Conservation (phyloP, 2,888 invertebrate species). For the Ferdinandea cuprea region DNA sequence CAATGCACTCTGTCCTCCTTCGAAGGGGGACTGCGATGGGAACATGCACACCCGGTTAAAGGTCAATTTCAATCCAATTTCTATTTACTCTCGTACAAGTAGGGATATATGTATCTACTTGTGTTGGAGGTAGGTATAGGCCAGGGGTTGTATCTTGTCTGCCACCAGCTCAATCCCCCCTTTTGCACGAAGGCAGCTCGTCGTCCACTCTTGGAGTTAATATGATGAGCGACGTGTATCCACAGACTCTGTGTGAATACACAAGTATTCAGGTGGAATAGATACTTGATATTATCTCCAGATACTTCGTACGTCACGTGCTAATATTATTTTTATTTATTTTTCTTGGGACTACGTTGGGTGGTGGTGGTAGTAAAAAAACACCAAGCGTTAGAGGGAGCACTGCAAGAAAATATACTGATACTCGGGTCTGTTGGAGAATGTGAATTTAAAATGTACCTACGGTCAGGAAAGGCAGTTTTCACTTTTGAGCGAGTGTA, state of each 20-base stretch:
- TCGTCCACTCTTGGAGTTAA: constrained; percentile 51
- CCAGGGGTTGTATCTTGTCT: constrained; percentile 46
- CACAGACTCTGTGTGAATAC: constrained; percentile 68
- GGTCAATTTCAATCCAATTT: constrained; percentile 61
- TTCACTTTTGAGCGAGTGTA: constrained; percentile 43
- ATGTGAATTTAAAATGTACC: constrained; percentile 70
- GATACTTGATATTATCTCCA: constrained; percentile 72
- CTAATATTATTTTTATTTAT: constrained; percentile 50
- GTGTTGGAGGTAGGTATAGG: constrained; percentile 1
- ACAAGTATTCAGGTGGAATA: constrained; percentile 73
- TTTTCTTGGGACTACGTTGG: constrained; percentile 40
- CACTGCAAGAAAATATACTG: constrained; percentile 25
- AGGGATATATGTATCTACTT: too few species aligned
- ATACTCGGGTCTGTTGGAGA: constrained; percentile 41
- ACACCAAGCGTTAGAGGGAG: neutral
- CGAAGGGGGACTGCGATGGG: constrained; percentile 34
- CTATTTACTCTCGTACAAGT: constrained; percentile 9
- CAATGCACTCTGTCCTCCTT: constrained; percentile 11
- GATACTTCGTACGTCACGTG: constrained; percentile 70
- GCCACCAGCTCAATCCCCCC: constrained; percentile 22
- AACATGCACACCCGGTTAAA: constrained; percentile 62
- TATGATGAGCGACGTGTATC: constrained; percentile 68
- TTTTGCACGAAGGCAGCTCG: neutral
- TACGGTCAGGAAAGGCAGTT: constrained; percentile 21
- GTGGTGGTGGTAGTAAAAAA: too few species aligned